Percentiles rank a stretch among this genome's conserved stretches.
Evolutionary conservation across 2,113 vertebrate genomes (phyloP).

Genomic region (Cryptotis parvus): DNA sequence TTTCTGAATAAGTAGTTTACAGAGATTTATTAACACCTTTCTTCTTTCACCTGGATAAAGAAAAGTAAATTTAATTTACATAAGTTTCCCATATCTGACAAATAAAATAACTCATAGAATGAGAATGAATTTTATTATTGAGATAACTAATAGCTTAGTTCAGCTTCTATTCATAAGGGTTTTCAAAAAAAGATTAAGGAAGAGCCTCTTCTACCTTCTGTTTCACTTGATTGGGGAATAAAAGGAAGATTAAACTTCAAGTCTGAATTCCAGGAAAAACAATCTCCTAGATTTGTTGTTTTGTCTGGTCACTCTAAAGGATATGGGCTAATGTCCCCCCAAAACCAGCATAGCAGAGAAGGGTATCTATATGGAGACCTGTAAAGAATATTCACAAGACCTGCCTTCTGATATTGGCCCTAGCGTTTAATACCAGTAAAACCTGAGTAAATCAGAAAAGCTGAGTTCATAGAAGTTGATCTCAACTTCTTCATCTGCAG

Average conservation of each 20-base stretch:
- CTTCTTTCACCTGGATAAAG: slow-evolving; percentile 13
- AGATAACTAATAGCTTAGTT: slow-evolving; percentile 21
- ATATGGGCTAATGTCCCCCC: neutral
- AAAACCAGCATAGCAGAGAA: neutral
- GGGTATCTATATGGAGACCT: neutral
- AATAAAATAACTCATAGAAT: neutral
- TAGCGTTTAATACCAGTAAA: neutral
- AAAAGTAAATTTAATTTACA: neutral
- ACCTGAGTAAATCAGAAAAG: neutral
- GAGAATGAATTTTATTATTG: slow-evolving; percentile 39
- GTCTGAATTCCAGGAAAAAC: neutral
- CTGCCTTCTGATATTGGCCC: neutral
- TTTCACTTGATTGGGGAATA: neutral
- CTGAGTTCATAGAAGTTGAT: neutral
- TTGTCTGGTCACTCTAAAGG: neutral
- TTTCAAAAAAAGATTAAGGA: slow-evolving; percentile 35
- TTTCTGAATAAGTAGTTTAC: slow-evolving; percentile 42
- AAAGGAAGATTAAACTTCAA: neutral
- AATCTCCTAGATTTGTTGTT: neutral
- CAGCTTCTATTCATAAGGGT: neutral
- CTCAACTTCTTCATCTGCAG: neutral
- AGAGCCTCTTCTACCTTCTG: neutral
- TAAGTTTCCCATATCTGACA: slow-evolving; percentile 3
- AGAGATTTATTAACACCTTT: neutral
- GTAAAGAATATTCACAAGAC: neutral